Evolutionary conservation across 1,140 invertebrate genomes (phyloP), one percentile per base, ranked within the genome.

Genomic region (Penaeus vannamei): DNA sequence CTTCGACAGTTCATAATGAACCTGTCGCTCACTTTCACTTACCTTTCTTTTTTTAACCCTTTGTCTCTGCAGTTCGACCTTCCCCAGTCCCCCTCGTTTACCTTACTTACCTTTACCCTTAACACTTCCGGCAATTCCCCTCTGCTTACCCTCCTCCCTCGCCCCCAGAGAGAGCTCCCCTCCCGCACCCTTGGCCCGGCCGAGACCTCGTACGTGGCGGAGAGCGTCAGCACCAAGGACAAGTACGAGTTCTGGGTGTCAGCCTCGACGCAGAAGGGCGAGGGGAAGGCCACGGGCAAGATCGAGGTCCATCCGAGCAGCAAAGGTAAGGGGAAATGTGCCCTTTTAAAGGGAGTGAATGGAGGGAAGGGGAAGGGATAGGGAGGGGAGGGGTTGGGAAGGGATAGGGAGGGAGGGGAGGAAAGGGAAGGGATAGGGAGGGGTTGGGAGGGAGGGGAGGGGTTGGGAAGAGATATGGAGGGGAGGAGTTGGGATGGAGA

Each of bases 241-340:
- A 94, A 94, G n/a, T 96, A 96, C 90, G 94, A 95, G 91, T 94
- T 95, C 87, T 95, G 95, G 93, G 95, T 96, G 69, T 95, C 95
- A 4, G 94, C 95, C 26, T 94, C 94, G 10, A 95, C 95, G 14
- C 93, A 94, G 92, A 93, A 94, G 53, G 95, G 95, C 19, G 94
- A 95, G 91, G 95, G 95, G 64, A 93, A 93, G 94, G 42, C 94
- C 94, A 91, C 94, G 94, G 92, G 92, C 94, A 86, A 93, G 93
- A 86, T 86, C 53, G n/a, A 79, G 42, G 88, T 91, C 29, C 88
- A 84, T 20, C 88, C 91, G 3, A 91, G 87, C 86, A 53, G 90
- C 90, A 91, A 93, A 79, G 89, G 91, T 91, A 61, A 42, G 82
- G 60, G 20, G 36, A 7, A 42, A 2, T n/a, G 12, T 0, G 19